phyloP scores from a whole-genome alignment of 2,113 vertebrate genomes.

The Peromyscus leucopus region DNA sequence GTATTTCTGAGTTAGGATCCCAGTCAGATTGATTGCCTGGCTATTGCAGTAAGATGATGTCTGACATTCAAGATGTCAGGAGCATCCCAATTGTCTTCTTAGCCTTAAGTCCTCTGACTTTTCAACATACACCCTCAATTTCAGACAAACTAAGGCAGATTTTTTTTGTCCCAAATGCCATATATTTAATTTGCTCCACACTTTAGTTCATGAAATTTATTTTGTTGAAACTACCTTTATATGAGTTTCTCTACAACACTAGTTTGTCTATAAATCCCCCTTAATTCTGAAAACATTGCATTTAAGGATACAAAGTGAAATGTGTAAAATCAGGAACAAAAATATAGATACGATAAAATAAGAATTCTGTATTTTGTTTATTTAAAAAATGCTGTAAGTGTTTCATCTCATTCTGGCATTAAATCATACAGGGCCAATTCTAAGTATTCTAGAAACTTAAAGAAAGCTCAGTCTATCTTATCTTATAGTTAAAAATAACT shows the following conservation, averaged over 20 bases:
- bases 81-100: slow-evolving; percentile 16
- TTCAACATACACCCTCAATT: not conserved
- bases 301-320: not conserved
- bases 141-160: not conserved
- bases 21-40: slow-evolving; percentile 19
- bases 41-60: not conserved
- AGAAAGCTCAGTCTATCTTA: not conserved
- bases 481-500: slow-evolving; percentile 8
- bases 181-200: not conserved
- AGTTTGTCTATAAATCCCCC: not conserved
- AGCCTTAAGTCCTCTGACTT: slow-evolving; percentile 37
- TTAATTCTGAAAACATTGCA: not conserved
- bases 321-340: not conserved
- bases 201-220: not conserved
- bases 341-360: not conserved
- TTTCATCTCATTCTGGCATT: not conserved
- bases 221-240: slow-evolving; percentile 1
- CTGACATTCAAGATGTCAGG: slow-evolving; percentile 57
- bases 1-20: slow-evolving; percentile 19
- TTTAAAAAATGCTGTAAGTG: not conserved
- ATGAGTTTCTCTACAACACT: not conserved
- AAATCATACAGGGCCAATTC: not conserved
- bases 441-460: not conserved
- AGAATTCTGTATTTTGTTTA: not conserved
- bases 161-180: slow-evolving; percentile 41